Base-by-base conservation (phyloP, 2,113 vertebrate species). In the Sprattus sprattus region DNA sequence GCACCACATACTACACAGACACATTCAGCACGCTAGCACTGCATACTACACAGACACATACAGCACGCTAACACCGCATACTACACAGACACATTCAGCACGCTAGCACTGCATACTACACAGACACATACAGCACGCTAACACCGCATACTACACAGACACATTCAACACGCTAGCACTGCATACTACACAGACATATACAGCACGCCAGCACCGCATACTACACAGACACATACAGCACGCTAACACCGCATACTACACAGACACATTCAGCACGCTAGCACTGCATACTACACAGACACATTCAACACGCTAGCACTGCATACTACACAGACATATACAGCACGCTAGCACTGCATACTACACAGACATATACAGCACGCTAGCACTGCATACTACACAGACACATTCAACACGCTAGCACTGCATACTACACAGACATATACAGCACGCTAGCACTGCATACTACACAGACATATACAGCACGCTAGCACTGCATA, bases 381-480 rank as follows among this genome's bases (percentile, higher is more conserved):
- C 60, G 8, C 60, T 9, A 64, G 25, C 20, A n/a, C 22, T 8
- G 60, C 60, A n/a, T n/a, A n/a, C n/a, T n/a, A 25, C 1, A 25
- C 5, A 10, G 10, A 8, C 4, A 4, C 2, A 4, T 46, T 6
- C 46, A 6, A 8, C 46, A 46, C 46, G 8, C 46, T n/a, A n/a
- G n/a, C n/a, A n/a, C 88, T 89, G 82, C 67, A 49, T 85, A 88
- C 81, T 78, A 20, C 54, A 22, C 20, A 92, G 92, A 93, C n/a
- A 92, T 91, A 92, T 94, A 92, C 91, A 89, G 88, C 89, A 87
- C 89, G 88, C 49, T 82, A n/a, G 50, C 2, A 25, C 22, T 25
- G n/a, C 60, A 67, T 25, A 28, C 6, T 25, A 25, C 60, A 47
- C 46, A 7, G 0, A 47, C 6, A 6, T 47, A 47, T n/a, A 47